phyloP scores from a whole-genome alignment of 2,113 vertebrate species.

The Struthio camelus region DNA sequence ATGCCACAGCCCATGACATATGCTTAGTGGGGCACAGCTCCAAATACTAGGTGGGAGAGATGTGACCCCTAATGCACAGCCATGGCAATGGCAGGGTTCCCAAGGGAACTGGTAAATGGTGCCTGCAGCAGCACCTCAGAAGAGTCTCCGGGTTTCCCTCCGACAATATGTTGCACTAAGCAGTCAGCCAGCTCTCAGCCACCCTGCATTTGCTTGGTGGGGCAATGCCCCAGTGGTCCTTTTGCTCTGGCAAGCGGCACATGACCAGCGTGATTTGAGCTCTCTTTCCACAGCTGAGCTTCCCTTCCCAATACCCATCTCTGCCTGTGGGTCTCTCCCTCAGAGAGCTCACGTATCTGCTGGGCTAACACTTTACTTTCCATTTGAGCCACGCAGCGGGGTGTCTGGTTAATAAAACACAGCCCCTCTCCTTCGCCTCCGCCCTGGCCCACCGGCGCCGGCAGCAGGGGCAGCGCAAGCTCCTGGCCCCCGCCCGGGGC shows the following conservation, averaged over 20 bases:
- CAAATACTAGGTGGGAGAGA: background rate
- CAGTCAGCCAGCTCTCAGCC: background rate
- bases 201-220: background rate
- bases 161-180: background rate
- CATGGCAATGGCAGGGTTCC: background rate
- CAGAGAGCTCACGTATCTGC: accelerated
- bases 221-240: accelerated
- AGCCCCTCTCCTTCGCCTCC: background rate
- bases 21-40: accelerated
- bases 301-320: background rate
- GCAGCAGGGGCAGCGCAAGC: too few relatives aligned
- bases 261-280: accelerated
- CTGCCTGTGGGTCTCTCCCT: background rate
- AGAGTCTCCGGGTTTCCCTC: background rate
- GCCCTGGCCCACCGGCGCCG: background rate
- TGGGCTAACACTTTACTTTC: accelerated
- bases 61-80: background rate
- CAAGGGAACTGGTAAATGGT: background rate
- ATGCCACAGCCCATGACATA: too few relatives aligned
- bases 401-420: accelerated
- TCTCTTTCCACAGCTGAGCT: background rate
- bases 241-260: background rate
- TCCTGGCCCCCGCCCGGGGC: too few relatives aligned
- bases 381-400: background rate
- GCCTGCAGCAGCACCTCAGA: background rate